These are phyloP conservation scores for Corythaeola cristata DNA, from an alignment of 2,113 vertebrate genomes.

Conservation along the genomic window DNA sequence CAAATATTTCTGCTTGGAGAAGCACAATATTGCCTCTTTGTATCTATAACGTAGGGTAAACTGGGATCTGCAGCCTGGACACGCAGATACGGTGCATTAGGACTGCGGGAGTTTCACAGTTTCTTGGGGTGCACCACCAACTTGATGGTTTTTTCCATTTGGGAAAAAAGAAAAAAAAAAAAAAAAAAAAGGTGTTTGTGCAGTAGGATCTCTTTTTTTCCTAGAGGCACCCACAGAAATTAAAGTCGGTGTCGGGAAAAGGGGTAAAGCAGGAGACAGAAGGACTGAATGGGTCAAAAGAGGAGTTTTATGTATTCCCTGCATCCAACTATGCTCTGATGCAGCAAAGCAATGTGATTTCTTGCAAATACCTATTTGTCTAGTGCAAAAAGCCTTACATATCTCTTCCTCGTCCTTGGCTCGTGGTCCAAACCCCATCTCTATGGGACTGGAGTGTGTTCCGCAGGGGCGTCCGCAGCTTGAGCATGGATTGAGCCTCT, in stretches of 20 bases:
- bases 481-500: not conserved
- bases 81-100: not conserved
- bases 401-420: not conserved
- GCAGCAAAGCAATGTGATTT: not conserved
- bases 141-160: not conserved
- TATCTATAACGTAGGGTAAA: too few relatives aligned
- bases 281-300: not conserved
- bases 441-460: not conserved
- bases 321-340: not conserved
- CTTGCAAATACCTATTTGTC: not conserved
- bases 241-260: not conserved
- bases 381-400: not conserved
- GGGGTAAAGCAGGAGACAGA: not conserved
- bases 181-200: not conserved
- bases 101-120: not conserved
- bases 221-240: not conserved
- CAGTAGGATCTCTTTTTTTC: not conserved
- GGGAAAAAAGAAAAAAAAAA: not conserved
- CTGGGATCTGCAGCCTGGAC: not conserved
- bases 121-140: not conserved
- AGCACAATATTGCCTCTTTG: not conserved
- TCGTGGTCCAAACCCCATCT: not conserved
- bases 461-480: not conserved
- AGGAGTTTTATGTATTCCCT: not conserved
- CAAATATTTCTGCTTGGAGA: not conserved